These are phyloP conservation scores for Neuroterus valhalla DNA, from an alignment of 1,140 invertebrate species.

Conservation along the genomic window DNA sequence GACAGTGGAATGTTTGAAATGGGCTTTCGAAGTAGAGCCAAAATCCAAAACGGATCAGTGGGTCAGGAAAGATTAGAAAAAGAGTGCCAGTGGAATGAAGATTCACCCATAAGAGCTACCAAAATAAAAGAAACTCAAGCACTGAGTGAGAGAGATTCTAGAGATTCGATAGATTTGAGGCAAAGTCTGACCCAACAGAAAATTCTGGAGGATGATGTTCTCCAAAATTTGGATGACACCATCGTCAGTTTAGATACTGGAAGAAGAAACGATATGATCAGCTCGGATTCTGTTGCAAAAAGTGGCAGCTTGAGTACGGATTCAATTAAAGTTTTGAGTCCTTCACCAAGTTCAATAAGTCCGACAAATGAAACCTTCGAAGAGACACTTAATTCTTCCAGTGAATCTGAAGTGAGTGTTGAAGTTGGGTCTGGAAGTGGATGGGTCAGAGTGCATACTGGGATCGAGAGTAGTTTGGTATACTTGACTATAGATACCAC, in stretches of 20 bases:
- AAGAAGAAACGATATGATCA: conserved; percentile 38
- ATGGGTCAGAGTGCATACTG: conserved; percentile 79
- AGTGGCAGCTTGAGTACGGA: conserved; percentile 63
- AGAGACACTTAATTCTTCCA: conserved; percentile 60
- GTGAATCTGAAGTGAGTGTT: conserved; percentile 71
- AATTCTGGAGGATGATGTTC: conserved; percentile 57
- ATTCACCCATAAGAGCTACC: background rate
- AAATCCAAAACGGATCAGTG: background rate
- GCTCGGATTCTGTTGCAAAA: conserved; percentile 29
- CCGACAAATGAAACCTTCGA: conserved; percentile 28
- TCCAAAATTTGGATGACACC: conserved; percentile 67
- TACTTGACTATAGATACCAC: conserved; percentile 78
- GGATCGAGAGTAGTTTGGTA: conserved; percentile 77
- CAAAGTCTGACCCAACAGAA: conserved; percentile 11
- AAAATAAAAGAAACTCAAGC: background rate
- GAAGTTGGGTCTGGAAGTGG: conserved; percentile 70
- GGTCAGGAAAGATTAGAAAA: background rate
- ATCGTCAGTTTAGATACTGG: conserved; percentile 67
- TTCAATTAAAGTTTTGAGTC: conserved; percentile 61
- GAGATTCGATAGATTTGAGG: background rate
- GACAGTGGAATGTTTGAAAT: background rate
- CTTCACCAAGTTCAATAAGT: conserved; percentile 39
- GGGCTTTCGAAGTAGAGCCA: background rate
- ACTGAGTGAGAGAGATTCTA: background rate
- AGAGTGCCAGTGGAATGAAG: too few species aligned